phyloP scores from a whole-genome alignment of 2,113 vertebrate genomes.

The Setophaga kirtlandii region DNA sequence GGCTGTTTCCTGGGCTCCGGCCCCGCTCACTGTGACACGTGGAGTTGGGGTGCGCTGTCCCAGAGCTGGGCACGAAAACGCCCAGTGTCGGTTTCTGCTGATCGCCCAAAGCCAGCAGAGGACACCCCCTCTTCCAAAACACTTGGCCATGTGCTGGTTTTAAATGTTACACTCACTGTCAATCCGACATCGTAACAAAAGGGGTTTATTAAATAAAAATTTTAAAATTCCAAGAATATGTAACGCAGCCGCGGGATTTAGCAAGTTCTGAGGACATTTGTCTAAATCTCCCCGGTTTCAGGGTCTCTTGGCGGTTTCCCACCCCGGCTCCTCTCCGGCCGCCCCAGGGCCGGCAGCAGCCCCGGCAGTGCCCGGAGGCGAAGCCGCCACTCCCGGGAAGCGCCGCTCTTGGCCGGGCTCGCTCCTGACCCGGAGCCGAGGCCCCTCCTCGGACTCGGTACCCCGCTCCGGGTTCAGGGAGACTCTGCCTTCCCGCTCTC shows the following conservation, averaged over 20 bases:
- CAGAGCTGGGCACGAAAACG: background rate
- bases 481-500: background rate
- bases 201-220: background rate
- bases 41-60: background rate
- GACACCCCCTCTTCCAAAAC: background rate
- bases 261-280: background rate
- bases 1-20: background rate
- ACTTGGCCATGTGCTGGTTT: rapidly evolving
- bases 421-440: background rate
- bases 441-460: background rate
- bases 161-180: background rate
- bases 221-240: rapidly evolving
- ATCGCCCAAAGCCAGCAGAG: background rate
- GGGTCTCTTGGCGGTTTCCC: rapidly evolving
- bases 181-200: rapidly evolving
- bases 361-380: background rate
- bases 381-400: background rate
- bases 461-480: background rate
- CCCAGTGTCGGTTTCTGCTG: background rate
- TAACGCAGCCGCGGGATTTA: background rate
- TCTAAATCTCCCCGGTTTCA: rapidly evolving
- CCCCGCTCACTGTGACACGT: rapidly evolving
- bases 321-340: rapidly evolving
- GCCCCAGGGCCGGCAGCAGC: background rate
- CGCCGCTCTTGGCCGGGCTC: background rate